A percentile compares a stretch with the other conserved stretches of the same genome.
Conservation (phyloP, 2,888 invertebrate species). For the Drosophila anceps region DNA sequence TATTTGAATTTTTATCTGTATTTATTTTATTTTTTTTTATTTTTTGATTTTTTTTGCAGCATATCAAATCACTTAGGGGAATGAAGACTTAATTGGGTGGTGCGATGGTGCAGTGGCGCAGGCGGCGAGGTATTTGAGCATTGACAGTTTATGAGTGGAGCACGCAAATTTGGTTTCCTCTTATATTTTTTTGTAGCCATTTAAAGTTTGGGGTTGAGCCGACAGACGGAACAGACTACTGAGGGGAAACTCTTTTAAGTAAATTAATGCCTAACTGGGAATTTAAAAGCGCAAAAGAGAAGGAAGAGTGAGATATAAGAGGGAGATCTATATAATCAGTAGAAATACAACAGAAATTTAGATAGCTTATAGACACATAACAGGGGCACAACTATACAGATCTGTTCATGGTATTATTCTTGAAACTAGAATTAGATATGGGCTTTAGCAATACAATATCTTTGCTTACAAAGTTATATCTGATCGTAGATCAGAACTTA, state of each 20-base stretch:
- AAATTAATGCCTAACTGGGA: slow-evolving; percentile 1
- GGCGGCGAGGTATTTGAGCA: slow-evolving; percentile 7
- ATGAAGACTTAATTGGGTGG: slow-evolving; percentile 50
- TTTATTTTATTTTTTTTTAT: background rate
- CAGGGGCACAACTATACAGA: too few relatives aligned
- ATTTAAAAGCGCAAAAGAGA: background rate
- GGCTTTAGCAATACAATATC: background rate
- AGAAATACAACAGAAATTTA: background rate
- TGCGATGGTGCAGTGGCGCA: slow-evolving; percentile 15
- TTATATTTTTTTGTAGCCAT: background rate
- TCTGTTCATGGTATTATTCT: too few relatives aligned
- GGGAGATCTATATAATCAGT: background rate
- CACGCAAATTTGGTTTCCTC: background rate
- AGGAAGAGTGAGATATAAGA: background rate
- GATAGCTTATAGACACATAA: background rate
- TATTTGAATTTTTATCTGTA: background rate
- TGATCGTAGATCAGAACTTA: background rate
- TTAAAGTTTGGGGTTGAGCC: slow-evolving; percentile 1
- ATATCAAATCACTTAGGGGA: slow-evolving; percentile 42
- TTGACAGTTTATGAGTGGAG: slow-evolving; percentile 35
- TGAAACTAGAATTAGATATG: background rate
- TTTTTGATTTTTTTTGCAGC: slow-evolving; percentile 8
- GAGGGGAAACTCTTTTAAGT: slow-evolving; percentile 3
- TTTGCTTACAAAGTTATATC: background rate
- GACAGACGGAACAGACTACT: background rate